phyloP scores from a whole-genome alignment of 2,113 vertebrate species.

The Nicator chloris region DNA sequence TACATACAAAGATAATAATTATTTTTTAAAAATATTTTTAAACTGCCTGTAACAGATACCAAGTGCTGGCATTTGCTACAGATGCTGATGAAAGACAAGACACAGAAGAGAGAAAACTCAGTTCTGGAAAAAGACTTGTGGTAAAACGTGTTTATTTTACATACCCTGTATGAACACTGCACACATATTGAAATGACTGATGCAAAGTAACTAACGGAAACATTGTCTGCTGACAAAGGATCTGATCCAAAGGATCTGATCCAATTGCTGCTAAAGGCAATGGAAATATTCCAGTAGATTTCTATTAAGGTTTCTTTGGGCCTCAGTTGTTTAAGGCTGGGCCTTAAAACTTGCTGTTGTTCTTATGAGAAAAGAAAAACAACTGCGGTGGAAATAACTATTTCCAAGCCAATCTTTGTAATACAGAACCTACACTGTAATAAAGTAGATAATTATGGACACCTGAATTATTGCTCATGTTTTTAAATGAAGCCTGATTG shows the following conservation, averaged over 20 bases:
- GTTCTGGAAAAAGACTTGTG: conserved; percentile 86
- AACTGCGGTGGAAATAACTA: background rate
- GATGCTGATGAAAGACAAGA: conserved; percentile 89
- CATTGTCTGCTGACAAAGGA: background rate
- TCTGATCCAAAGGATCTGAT: background rate
- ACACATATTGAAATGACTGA: background rate
- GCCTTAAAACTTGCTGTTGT: background rate
- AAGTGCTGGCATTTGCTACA: conserved; percentile 92
- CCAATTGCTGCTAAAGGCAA: background rate
- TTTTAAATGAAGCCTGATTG: background rate
- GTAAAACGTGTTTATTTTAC: conserved; percentile 61
- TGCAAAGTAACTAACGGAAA: background rate
- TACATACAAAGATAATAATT: too few species aligned
- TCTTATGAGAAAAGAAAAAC: background rate
- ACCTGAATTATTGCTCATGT: background rate
- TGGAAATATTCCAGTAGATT: background rate
- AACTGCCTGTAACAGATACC: conserved; percentile 78
- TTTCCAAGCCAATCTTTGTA: background rate
- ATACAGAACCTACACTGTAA: background rate
- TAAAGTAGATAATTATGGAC: background rate
- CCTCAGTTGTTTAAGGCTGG: background rate
- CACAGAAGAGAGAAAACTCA: conserved; percentile 80
- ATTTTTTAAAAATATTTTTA: background rate
- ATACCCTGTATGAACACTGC: background rate
- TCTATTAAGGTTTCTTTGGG: background rate